A percentile compares a stretch with the other conserved stretches of the same genome.
phyloP scores from a whole-genome alignment of 2,797 vertebrate species.

The Anisognathus igniventris region DNA sequence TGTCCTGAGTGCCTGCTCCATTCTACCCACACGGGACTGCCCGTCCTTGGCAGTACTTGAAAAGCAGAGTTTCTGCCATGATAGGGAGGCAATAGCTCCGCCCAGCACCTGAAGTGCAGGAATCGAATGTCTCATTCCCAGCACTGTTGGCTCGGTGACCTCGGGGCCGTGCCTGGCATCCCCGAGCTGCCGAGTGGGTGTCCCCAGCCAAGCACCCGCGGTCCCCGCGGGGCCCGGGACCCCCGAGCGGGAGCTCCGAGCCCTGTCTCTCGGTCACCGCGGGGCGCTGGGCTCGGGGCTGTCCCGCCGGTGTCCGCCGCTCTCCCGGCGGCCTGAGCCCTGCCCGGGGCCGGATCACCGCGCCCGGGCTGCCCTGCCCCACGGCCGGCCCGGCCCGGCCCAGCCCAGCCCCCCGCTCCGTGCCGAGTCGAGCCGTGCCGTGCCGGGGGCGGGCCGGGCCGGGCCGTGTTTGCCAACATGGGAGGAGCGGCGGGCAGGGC shows the following conservation, averaged over 20 bases:
- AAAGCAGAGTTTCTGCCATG: accelerated
- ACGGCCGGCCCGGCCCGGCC: neutral
- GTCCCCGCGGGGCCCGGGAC: too few relatives aligned
- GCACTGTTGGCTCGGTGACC: accelerated
- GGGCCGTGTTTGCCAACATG: neutral
- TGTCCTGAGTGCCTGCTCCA: accelerated
- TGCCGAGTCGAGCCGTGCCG: accelerated
- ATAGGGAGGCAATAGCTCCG: accelerated
- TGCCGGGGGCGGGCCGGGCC: neutral
- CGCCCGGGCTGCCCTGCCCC: neutral
- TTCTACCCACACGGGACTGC: accelerated
- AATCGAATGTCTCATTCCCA: accelerated
- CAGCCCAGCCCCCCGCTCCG: neutral
- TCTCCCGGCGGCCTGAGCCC: accelerated
- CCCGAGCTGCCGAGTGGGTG: neutral
- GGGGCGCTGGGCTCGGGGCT: neutral
- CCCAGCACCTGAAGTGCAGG: neutral
- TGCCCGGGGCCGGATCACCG: accelerated
- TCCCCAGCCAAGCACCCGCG: too few relatives aligned
- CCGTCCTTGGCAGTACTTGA: accelerated
- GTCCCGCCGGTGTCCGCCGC: neutral
- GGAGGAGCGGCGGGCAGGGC: neutral
- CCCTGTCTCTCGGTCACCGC: accelerated
- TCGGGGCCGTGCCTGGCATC: neutral
- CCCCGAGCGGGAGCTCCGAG: neutral